These are phyloP conservation scores for Thereva nobilitata DNA, from an alignment of 2,888 invertebrate species.

Conservation along the genomic window DNA sequence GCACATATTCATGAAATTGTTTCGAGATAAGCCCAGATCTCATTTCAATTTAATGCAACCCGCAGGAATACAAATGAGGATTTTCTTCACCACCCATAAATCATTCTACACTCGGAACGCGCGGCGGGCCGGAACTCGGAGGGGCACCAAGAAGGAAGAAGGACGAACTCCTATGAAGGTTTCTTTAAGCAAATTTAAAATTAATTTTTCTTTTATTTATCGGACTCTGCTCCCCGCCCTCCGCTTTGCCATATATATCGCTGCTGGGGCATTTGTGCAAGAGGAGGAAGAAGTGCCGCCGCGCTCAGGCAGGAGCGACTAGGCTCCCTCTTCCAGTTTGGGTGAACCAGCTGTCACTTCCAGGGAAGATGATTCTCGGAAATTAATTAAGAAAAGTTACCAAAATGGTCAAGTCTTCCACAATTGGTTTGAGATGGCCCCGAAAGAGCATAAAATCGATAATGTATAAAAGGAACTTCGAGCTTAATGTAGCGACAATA, in stretches of 20 bases:
- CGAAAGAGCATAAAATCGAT: too few species aligned
- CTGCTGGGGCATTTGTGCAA: not conserved
- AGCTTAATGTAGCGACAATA: too few species aligned
- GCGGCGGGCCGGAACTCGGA: constrained; percentile 6
- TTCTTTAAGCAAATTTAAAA: constrained; percentile 24
- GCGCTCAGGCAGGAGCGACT: not conserved
- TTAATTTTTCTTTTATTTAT: constrained; percentile 27
- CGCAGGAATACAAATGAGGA: constrained; percentile 35
- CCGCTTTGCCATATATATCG: not conserved
- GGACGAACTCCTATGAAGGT: not conserved
- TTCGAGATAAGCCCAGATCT: constrained; percentile 35
- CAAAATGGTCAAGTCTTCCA: not conserved
- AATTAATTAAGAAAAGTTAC: constrained; percentile 33
- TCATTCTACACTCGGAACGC: constrained; percentile 20
- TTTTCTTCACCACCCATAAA: constrained; percentile 29
- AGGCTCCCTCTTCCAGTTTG: not conserved
- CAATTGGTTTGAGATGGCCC: too few species aligned
- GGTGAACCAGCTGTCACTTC: constrained; percentile 24
- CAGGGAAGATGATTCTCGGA: constrained; percentile 1
- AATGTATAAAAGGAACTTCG: too few species aligned
- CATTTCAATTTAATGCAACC: constrained; percentile 36
- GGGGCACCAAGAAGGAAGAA: not conserved
- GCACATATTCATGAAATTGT: constrained; percentile 33
- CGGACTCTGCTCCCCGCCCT: not conserved
- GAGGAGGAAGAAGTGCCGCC: not conserved